phyloP scores from a whole-genome alignment of 2,888 invertebrate genomes.

The Campoletis raptor region DNA sequence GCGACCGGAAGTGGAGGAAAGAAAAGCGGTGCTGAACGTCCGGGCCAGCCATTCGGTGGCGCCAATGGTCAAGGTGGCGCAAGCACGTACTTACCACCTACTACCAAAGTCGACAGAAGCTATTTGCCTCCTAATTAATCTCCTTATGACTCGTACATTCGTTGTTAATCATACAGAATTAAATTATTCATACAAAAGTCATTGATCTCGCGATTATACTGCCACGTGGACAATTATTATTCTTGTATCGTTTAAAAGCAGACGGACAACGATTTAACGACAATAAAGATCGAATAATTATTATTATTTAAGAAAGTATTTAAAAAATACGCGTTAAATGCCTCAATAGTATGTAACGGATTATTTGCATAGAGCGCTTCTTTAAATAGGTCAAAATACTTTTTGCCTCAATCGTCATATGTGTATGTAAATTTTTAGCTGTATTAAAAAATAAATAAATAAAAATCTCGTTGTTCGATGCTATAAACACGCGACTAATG shows the following conservation, averaged over 20 bases:
- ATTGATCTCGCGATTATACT: conserved; percentile 55
- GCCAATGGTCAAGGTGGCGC: conserved; percentile 51
- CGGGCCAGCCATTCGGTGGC: conserved; percentile 41
- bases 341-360: conserved; percentile 32
- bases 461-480: conserved; percentile 21
- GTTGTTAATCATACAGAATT: neutral
- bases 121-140: conserved; percentile 78
- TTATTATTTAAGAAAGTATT: conserved; percentile 9
- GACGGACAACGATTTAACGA: conserved; percentile 2
- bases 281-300: conserved; percentile 29
- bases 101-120: conserved; percentile 74
- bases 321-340: conserved; percentile 19
- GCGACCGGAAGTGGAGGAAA: conserved; percentile 54
- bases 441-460: neutral
- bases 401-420: conserved; percentile 4
- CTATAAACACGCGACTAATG: neutral
- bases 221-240: conserved; percentile 16
- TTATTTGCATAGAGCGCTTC: conserved; percentile 48
- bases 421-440: neutral
- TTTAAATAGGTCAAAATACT: conserved; percentile 41
- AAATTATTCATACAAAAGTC: conserved; percentile 24
- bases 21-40: neutral
- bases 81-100: conserved; percentile 76
- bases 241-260: neutral
- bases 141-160: neutral